A percentile compares a stretch with the other conserved stretches of the same genome.
These are phyloP conservation scores for Pteropus rufus DNA, from an alignment of 2,797 vertebrate species.

Conservation along the genomic window DNA sequence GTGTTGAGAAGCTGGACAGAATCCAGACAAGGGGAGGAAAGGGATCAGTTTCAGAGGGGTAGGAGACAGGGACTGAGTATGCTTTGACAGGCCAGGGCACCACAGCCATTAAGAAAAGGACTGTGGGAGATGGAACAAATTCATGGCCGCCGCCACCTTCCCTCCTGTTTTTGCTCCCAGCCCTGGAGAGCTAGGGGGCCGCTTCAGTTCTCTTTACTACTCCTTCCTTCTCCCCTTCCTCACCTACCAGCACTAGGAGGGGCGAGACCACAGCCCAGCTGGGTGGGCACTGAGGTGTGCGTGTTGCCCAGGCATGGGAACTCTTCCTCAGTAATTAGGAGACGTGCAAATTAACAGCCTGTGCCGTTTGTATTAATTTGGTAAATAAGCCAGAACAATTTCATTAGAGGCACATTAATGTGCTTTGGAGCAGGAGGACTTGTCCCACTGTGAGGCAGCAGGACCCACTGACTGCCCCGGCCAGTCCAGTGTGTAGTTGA, in stretches of 20 bases:
- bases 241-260: background rate
- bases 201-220: background rate
- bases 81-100: background rate
- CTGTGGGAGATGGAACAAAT: background rate
- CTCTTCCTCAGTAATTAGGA: constrained; percentile 74
- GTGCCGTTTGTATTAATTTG: constrained; percentile 77
- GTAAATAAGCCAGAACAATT: constrained; percentile 81
- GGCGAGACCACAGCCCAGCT: background rate
- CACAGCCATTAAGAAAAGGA: background rate
- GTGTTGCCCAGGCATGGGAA: constrained; percentile 31
- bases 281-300: constrained; percentile 29
- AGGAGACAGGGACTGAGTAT: background rate
- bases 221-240: background rate
- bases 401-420: constrained; percentile 75
- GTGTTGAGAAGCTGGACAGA: constrained; percentile 11
- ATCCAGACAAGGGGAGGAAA: background rate
- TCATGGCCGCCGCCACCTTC: background rate
- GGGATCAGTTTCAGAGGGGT: background rate
- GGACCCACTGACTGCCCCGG: background rate
- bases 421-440: constrained; percentile 63
- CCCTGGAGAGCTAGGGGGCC: background rate
- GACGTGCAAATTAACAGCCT: constrained; percentile 76
- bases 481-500: background rate
- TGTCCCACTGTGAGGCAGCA: constrained; percentile 49
- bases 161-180: background rate